These are phyloP conservation scores for Aporophyla lueneburgensis DNA, from an alignment of 2,888 invertebrate species.

Conservation along the genomic window DNA sequence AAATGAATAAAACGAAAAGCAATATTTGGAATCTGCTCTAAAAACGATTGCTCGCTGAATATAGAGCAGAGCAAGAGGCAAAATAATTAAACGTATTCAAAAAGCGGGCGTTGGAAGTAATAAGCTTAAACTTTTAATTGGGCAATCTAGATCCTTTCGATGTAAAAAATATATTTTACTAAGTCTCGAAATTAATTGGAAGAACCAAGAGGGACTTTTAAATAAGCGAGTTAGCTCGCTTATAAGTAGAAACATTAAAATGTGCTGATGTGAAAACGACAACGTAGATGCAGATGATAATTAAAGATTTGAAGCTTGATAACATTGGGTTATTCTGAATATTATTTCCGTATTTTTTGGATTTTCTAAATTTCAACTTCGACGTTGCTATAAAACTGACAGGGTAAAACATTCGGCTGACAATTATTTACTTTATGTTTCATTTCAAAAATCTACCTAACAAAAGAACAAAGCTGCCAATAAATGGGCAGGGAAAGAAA, in stretches of 20 bases:
- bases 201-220: constrained; percentile 63
- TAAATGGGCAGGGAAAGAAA: constrained; percentile 37
- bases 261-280: constrained; percentile 54
- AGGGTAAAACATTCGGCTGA: not conserved
- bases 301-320: constrained; percentile 22
- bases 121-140: constrained; percentile 79
- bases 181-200: constrained; percentile 68
- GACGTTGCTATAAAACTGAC: too few species aligned
- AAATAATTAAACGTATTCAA: constrained; percentile 78
- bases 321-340: constrained; percentile 15
- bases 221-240: constrained; percentile 61
- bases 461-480: constrained; percentile 27
- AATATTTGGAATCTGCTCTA: constrained; percentile 44
- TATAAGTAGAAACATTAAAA: constrained; percentile 55
- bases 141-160: constrained; percentile 72
- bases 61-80: constrained; percentile 61
- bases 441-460: not conserved
- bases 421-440: not conserved
- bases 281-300: constrained; percentile 41
- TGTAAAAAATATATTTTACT: constrained; percentile 67
- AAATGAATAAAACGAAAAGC: constrained; percentile 44
- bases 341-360: not conserved
- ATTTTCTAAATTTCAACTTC: too few species aligned
- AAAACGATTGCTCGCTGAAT: constrained; percentile 52
- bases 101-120: constrained; percentile 72